Percentiles rank a stretch among this genome's conserved stretches.
phyloP scores from a whole-genome alignment of 2,888 invertebrate species.

The Alcis repandata region DNA sequence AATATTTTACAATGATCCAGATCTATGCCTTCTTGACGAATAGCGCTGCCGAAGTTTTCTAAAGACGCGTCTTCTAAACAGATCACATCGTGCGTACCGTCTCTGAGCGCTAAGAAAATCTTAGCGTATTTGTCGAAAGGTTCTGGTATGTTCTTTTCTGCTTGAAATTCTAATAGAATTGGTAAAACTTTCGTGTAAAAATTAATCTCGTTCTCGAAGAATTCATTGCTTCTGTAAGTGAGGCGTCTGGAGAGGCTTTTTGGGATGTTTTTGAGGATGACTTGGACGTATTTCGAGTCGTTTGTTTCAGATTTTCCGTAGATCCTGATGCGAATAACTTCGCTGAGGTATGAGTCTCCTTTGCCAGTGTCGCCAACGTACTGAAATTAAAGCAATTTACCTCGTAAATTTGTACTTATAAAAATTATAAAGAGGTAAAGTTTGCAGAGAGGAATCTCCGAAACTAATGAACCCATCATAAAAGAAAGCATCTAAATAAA shows the following conservation, averaged over 20 bases:
- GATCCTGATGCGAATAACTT: constrained; percentile 87
- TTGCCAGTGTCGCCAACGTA: constrained; percentile 82
- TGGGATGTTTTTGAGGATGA: constrained; percentile 90
- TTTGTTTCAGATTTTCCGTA: constrained; percentile 71
- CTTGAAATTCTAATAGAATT: constrained; percentile 76
- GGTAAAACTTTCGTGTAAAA: constrained; percentile 88
- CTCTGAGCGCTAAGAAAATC: constrained; percentile 76
- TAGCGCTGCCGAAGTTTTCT: constrained; percentile 74
- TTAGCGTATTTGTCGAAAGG: constrained; percentile 84
- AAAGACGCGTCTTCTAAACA: constrained; percentile 85
- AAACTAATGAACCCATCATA: no score
- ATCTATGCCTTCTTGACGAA: constrained; percentile 82
- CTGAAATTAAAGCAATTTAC: constrained; percentile 54
- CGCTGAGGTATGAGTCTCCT: constrained; percentile 91
- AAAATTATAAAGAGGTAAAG: no score
- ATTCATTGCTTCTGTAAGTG: constrained; percentile 88
- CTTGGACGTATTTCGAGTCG: constrained; percentile 71
- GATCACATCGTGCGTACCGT: constrained; percentile 86
- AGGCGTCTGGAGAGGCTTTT: constrained; percentile 87
- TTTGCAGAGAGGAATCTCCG: no score
- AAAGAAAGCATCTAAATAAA: no score
- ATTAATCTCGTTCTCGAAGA: constrained; percentile 90
- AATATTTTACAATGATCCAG: constrained; percentile 80
- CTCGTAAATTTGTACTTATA: background rate
- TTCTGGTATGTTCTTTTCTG: constrained; percentile 67